Evolutionary conservation across 2,797 vertebrate species (phyloP).

Genomic region (Benthosema pterotum): DNA sequence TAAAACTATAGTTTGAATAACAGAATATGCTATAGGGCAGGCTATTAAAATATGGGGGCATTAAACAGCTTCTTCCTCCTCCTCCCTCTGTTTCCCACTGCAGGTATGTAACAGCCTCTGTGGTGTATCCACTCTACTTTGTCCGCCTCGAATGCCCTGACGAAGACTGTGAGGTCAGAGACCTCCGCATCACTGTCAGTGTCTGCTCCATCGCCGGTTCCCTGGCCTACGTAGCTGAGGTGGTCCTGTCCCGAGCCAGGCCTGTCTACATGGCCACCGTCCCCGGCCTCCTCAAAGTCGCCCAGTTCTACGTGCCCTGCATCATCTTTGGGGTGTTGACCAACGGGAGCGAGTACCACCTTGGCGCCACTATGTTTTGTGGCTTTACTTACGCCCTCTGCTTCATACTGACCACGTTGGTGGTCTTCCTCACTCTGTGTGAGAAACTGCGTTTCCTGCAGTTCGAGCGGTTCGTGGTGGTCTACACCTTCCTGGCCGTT

Average conservation of each 20-base stretch:
- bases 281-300: constrained; percentile 91
- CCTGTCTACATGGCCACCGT: constrained; percentile 92
- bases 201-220: constrained; percentile 85
- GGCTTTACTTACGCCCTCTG: constrained; percentile 88
- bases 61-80: not conserved
- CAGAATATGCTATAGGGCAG: no score
- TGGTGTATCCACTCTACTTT: constrained; percentile 90
- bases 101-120: constrained; percentile 82
- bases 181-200: constrained; percentile 89
- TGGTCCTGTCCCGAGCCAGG: constrained; percentile 85
- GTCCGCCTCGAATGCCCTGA: constrained; percentile 83
- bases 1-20: no score
- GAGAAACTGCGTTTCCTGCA: constrained; percentile 83
- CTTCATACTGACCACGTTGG: constrained; percentile 79
- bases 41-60: no score
- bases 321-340: constrained; percentile 89
- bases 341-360: constrained; percentile 83
- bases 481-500: constrained; percentile 86
- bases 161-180: constrained; percentile 81
- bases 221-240: constrained; percentile 81
- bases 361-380: constrained; percentile 87
- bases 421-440: constrained; percentile 85
- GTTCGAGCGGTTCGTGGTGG: constrained; percentile 86
- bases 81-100: constrained; percentile 16
- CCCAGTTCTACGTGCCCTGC: constrained; percentile 90